Evolutionary conservation across 2,888 invertebrate species (phyloP).

Genomic region (Exocentrus adspersus): DNA sequence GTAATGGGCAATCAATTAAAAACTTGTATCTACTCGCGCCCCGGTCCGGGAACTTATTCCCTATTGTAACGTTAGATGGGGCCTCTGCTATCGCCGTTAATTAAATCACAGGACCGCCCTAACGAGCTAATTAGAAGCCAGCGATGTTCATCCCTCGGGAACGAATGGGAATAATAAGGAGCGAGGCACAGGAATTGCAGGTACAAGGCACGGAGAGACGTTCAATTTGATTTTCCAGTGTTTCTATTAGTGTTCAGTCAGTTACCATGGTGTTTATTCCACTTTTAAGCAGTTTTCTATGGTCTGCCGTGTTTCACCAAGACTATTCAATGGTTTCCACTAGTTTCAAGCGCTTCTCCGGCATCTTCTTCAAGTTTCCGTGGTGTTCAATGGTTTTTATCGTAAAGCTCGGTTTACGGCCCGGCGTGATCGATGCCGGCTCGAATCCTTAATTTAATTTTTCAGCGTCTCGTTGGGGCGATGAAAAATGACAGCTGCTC

Average conservation of each 20-base stretch:
- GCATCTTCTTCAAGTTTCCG: too few species aligned
- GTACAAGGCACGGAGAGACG: neutral
- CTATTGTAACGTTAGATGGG: conserved; percentile 22
- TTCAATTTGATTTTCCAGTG: conserved; percentile 13
- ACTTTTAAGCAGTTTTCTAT: too few species aligned
- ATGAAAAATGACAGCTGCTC: conserved; percentile 9
- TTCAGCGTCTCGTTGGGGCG: neutral
- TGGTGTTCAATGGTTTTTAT: too few species aligned
- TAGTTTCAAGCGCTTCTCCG: too few species aligned
- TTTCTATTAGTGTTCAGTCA: too few species aligned
- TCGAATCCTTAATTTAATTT: conserved; percentile 17
- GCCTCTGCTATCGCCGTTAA: conserved; percentile 17
- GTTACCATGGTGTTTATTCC: too few species aligned
- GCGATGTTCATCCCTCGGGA: conserved; percentile 11
- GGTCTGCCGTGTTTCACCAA: too few species aligned
- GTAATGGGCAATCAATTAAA: conserved; percentile 20
- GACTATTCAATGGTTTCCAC: too few species aligned
- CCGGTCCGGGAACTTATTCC: conserved; percentile 2
- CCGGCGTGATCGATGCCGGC: too few species aligned
- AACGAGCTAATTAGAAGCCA: conserved; percentile 28
- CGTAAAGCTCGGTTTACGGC: too few species aligned
- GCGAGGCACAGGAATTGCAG: neutral
- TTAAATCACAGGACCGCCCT: conserved; percentile 22
- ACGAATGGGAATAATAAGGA: conserved; percentile 15
- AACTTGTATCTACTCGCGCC: neutral